Percentiles rank a stretch among this genome's conserved stretches.
phyloP scores from a whole-genome alignment of 2,113 vertebrate species.

The Erythrocercus mccallii region DNA sequence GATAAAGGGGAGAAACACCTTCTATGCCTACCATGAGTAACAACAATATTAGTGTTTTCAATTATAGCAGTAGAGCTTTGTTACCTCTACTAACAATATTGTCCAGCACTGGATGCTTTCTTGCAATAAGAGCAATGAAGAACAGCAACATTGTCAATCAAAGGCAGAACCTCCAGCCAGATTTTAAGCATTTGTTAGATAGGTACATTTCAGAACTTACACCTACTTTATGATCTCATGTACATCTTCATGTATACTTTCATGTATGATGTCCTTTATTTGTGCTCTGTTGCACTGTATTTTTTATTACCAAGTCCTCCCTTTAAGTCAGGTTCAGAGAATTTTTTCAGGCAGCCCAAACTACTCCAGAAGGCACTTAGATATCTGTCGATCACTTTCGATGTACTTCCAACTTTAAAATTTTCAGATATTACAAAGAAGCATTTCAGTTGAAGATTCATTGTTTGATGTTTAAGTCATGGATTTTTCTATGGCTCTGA shows the following conservation, averaged over 20 bases:
- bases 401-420: background rate
- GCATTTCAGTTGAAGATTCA: background rate
- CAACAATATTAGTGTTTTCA: background rate
- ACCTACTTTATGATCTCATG: background rate
- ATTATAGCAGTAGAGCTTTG: background rate
- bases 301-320: background rate
- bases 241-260: background rate
- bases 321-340: background rate
- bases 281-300: background rate
- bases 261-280: background rate
- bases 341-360: background rate
- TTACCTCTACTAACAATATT: background rate
- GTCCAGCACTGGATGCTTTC: background rate
- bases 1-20: background rate
- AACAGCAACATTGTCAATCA: background rate
- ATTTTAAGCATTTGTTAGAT: background rate
- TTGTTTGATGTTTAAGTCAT: slow-evolving; percentile 13
- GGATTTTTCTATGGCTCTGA: slow-evolving; percentile 13
- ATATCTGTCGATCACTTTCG: background rate
- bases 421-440: background rate
- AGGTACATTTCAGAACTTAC: background rate
- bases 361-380: background rate
- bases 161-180: background rate
- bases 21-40: background rate
- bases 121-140: background rate